phyloP scores from a whole-genome alignment of 1,140 invertebrate species.

The Caenorhabditis inopinata region DNA sequence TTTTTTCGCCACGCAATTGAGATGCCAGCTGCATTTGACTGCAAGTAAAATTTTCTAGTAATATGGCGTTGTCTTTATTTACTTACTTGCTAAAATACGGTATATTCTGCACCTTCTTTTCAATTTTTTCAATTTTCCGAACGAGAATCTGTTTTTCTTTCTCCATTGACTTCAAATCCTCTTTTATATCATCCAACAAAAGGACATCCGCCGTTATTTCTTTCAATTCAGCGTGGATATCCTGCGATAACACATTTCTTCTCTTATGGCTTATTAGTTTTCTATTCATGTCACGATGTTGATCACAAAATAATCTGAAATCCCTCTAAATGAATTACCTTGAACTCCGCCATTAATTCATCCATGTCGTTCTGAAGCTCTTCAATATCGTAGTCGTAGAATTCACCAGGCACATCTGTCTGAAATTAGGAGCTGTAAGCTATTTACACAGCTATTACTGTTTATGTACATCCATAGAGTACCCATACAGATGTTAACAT shows the following conservation, averaged over 20 bases:
- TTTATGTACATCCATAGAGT: too few species aligned
- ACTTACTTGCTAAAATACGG: conserved; percentile 33
- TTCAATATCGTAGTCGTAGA: conserved; percentile 35
- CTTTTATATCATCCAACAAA: conserved; percentile 33
- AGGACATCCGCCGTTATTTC: conserved; percentile 2
- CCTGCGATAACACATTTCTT: background rate
- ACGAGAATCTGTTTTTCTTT: conserved; percentile 36
- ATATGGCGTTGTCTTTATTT: too few species aligned
- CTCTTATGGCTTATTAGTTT: background rate
- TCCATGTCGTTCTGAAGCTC: conserved; percentile 36
- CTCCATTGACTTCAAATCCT: conserved; percentile 40
- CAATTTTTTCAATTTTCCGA: conserved; percentile 32
- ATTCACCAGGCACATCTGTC: conserved; percentile 36
- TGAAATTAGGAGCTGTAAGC: conserved; percentile 9
- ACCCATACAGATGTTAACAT: too few species aligned
- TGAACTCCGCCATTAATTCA: conserved; percentile 21
- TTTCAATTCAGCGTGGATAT: conserved; percentile 4
- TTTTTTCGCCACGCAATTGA: background rate
- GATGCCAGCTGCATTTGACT: conserved; percentile 4
- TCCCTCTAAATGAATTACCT: conserved; percentile 10
- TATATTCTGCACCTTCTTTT: conserved; percentile 33
- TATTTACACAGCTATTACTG: too few species aligned
- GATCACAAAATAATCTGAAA: too few species aligned
- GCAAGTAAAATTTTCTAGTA: too few species aligned
- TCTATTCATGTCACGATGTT: background rate